Percentiles rank a stretch among this genome's conserved stretches.
Conservation (phyloP, 2,797 vertebrate genomes). For the Syngnathus rostellatus region DNA sequence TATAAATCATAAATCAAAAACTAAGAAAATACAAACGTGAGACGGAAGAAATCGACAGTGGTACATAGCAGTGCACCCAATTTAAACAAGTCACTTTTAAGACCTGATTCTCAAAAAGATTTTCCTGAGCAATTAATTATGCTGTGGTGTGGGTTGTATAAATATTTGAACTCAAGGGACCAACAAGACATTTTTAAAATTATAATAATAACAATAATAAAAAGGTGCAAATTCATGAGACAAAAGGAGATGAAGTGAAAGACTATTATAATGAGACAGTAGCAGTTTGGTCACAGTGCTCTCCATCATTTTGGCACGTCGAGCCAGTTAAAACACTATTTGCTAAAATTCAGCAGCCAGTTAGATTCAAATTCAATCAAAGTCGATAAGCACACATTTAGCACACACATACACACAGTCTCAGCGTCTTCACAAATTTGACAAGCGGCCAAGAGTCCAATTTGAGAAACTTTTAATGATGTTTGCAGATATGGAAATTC, state of each 20-base stretch:
- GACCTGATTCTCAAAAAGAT: too few species aligned
- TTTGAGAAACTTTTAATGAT: conserved; percentile 21
- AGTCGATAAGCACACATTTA: neutral
- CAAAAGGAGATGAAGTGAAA: neutral
- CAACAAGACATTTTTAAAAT: too few species aligned
- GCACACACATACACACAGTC: neutral
- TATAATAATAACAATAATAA: neutral
- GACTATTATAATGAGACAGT: neutral
- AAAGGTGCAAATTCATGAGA: neutral
- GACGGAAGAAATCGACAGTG: too few species aligned
- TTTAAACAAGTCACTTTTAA: too few species aligned
- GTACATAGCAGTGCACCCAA: too few species aligned
- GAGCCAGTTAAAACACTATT: neutral
- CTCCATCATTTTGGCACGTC: neutral
- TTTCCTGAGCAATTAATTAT: too few species aligned
- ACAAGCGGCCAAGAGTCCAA: conserved; percentile 21
- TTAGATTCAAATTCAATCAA: neutral
- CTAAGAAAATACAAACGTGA: too few species aligned
- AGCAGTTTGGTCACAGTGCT: neutral
- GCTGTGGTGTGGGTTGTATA: too few species aligned
- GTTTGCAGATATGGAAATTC: conserved; percentile 10
- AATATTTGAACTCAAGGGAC: too few species aligned
- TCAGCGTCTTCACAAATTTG: conserved; percentile 20
- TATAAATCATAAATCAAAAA: too few species aligned
- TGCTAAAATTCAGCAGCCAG: neutral